These are phyloP conservation scores for Alces alces DNA, from an alignment of 2,113 vertebrate species.

Conservation along the genomic window DNA sequence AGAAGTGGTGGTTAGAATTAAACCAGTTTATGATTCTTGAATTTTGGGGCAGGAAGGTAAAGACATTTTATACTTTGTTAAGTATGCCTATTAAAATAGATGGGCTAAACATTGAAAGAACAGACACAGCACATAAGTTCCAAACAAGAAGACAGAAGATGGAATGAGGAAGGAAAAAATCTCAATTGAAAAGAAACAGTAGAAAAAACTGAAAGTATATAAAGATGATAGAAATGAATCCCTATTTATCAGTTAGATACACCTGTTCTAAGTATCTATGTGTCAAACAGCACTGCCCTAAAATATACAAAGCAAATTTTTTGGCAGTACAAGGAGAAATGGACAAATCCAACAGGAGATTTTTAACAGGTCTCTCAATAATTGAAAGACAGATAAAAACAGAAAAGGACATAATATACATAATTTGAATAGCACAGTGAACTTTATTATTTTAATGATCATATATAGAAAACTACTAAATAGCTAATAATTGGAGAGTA, in stretches of 20 bases:
- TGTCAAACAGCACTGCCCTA: background rate
- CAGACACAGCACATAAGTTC: background rate
- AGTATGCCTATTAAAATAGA: background rate
- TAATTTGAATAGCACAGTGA: background rate
- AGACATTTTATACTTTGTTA: slow-evolving; percentile 15
- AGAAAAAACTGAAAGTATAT: background rate
- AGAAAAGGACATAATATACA: background rate
- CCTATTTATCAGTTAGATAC: background rate
- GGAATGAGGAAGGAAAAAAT: background rate
- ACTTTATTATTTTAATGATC: background rate
- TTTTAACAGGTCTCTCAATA: background rate
- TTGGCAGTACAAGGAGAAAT: background rate
- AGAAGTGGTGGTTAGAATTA: background rate
- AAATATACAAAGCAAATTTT: background rate
- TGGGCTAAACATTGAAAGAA: background rate
- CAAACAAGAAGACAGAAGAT: background rate
- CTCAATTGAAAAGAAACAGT: background rate
- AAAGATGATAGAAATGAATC: background rate
- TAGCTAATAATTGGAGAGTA: background rate
- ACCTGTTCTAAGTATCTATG: background rate
- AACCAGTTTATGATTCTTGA: background rate
- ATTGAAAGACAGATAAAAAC: background rate
- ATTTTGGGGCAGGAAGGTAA: background rate
- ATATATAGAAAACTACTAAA: background rate
- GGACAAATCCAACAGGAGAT: background rate